phyloP scores from a whole-genome alignment of 2,797 vertebrate genomes.

The Gallinago stenura region DNA sequence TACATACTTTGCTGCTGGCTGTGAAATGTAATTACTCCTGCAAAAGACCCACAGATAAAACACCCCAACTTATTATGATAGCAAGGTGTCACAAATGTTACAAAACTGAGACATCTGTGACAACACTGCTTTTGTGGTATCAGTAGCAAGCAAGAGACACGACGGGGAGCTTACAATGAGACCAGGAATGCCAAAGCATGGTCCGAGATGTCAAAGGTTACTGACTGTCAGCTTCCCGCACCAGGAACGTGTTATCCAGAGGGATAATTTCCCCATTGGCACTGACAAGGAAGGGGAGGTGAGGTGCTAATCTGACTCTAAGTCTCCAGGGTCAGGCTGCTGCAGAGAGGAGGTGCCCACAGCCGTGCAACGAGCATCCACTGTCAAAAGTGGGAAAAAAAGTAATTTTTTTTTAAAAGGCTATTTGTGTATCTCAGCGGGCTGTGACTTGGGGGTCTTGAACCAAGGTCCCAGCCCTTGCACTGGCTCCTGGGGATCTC shows the following conservation, averaged over 20 bases:
- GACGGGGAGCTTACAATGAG: not conserved
- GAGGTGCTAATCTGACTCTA: not conserved
- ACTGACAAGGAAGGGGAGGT: not conserved
- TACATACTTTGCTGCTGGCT: not conserved
- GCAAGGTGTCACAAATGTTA: not conserved
- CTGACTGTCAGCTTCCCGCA: not conserved
- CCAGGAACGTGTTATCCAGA: not conserved
- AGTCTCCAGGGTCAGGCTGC: not conserved
- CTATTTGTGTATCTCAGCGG: not conserved
- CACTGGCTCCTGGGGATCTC: not conserved
- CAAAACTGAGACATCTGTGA: not conserved
- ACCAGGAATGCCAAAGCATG: not conserved
- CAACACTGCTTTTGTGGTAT: not conserved
- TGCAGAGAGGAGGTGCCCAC: not conserved
- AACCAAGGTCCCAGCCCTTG: not conserved
- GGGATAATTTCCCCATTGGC: not conserved
- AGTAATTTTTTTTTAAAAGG: not conserved
- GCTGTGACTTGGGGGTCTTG: rapidly evolving
- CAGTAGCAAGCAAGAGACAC: not conserved
- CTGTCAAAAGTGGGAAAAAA: rapidly evolving
- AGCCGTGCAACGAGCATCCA: rapidly evolving
- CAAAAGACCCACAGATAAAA: not conserved
- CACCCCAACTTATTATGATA: not conserved
- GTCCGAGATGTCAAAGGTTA: not conserved
- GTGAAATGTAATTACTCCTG: not conserved